Conservation (phyloP, 1,140 invertebrate species). For the Sarcophaga bullata region DNA sequence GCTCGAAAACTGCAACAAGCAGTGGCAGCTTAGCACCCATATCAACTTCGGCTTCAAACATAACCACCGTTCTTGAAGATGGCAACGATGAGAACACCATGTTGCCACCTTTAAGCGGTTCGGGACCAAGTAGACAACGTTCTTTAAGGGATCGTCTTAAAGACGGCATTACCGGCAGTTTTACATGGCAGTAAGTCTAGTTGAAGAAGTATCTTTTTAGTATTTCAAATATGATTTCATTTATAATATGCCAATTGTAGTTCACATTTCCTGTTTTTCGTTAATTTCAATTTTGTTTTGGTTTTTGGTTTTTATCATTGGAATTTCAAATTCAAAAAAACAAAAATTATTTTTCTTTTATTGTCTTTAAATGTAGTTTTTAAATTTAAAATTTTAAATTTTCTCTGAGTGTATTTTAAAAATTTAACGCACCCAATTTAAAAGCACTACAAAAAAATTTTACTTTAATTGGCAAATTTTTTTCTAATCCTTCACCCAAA, state of each 20-base stretch:
- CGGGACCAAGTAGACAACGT: slow-evolving; percentile 72
- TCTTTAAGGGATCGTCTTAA: slow-evolving; percentile 77
- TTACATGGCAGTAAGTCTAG: slow-evolving; percentile 79
- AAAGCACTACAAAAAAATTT: no score
- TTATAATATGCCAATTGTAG: not conserved
- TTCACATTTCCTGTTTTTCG: not conserved
- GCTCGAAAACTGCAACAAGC: slow-evolving; percentile 42
- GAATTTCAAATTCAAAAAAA: no score
- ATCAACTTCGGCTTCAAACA: slow-evolving; percentile 61
- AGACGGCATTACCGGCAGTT: slow-evolving; percentile 79
- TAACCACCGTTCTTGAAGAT: slow-evolving; percentile 59
- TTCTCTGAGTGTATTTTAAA: no score
- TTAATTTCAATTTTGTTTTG: slow-evolving; percentile 13
- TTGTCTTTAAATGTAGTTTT: no score
- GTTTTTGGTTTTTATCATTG: not conserved
- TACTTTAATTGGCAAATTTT: no score
- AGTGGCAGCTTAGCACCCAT: slow-evolving; percentile 49
- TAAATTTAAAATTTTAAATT: no score
- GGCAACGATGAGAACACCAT: slow-evolving; percentile 54
- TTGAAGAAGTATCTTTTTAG: not conserved
- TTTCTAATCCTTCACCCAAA: no score
- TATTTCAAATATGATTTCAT: slow-evolving; percentile 7
- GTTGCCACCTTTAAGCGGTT: slow-evolving; percentile 66
- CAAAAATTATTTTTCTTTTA: no score
- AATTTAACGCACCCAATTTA: no score